A percentile compares a stretch with the other conserved stretches of the same genome.
Evolutionary conservation across 1,140 invertebrate genomes (phyloP).

Genomic region (Ips nitidus): DNA sequence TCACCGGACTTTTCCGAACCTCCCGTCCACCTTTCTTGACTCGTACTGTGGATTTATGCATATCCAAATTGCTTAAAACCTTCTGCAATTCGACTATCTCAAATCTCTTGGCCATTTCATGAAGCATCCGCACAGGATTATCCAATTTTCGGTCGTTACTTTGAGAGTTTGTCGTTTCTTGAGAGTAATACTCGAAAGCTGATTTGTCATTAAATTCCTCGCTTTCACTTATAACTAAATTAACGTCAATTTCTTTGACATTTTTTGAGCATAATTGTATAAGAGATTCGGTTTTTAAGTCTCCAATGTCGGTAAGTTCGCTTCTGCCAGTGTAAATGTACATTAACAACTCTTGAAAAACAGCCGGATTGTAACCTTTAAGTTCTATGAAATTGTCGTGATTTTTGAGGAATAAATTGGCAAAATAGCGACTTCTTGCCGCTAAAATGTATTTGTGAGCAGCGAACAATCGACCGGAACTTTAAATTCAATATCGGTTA

Average conservation of each 20-base stretch:
- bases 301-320: conserved; percentile 59
- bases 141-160: conserved; percentile 45
- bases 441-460: conserved; percentile 74
- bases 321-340: conserved; percentile 66
- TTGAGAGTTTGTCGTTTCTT: conserved; percentile 44
- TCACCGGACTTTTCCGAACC: conserved; percentile 3
- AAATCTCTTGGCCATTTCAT: conserved; percentile 60
- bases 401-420: conserved; percentile 45
- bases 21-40: conserved; percentile 27
- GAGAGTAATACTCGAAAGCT: conserved; percentile 59
- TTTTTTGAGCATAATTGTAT: conserved; percentile 24
- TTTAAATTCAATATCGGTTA: conserved; percentile 71
- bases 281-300: conserved; percentile 42
- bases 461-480: conserved; percentile 58
- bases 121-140: conserved; percentile 59
- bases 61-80: conserved; percentile 54
- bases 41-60: conserved; percentile 35
- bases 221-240: conserved; percentile 28
- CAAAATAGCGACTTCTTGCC: conserved; percentile 60
- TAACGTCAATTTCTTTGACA: conserved; percentile 28
- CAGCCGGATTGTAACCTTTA: conserved; percentile 59
- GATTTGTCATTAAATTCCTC: conserved; percentile 46
- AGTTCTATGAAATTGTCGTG: conserved; percentile 40
- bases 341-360: conserved; percentile 65
- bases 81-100: conserved; percentile 56